Evolutionary conservation across 2,113 vertebrate species (phyloP).

Genomic region (Chroicocephalus ridibundus): DNA sequence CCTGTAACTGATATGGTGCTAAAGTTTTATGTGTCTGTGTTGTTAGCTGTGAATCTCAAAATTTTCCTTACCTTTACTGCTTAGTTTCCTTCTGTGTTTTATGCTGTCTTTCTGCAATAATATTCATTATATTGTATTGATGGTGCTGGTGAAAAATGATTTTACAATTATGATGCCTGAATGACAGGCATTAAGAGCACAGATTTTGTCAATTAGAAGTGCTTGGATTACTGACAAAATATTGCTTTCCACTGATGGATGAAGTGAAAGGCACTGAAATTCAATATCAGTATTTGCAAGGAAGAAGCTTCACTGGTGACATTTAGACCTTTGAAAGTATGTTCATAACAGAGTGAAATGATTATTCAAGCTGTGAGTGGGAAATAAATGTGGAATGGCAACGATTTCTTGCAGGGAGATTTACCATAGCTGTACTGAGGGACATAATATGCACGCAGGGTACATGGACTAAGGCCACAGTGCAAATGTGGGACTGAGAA

Average conservation of each 20-base stretch:
- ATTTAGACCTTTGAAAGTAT: slow-evolving; percentile 2
- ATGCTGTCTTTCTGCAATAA: background rate
- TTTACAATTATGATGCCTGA: background rate
- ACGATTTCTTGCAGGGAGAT: background rate
- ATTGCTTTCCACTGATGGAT: background rate
- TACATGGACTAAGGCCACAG: background rate
- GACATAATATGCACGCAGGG: background rate
- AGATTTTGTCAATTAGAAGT: slow-evolving; percentile 5
- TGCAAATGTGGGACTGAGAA: background rate
- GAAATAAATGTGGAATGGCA: background rate
- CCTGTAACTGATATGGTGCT: background rate
- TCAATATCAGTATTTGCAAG: background rate
- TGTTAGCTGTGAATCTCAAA: background rate
- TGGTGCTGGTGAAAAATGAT: background rate
- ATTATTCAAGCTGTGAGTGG: background rate
- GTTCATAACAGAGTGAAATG: background rate
- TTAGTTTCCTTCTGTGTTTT: background rate
- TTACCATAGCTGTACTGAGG: background rate
- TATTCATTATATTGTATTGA: background rate
- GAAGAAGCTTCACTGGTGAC: background rate
- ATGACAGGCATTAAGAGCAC: background rate
- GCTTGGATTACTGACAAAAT: slow-evolving; percentile 21
- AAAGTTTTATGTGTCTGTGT: background rate
- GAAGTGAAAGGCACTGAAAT: background rate
- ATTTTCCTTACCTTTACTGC: background rate